Evolutionary conservation across 2,797 vertebrate genomes (phyloP), one percentile per base, ranked within the genome.

Genomic region (Notamacropus eugenii): DNA sequence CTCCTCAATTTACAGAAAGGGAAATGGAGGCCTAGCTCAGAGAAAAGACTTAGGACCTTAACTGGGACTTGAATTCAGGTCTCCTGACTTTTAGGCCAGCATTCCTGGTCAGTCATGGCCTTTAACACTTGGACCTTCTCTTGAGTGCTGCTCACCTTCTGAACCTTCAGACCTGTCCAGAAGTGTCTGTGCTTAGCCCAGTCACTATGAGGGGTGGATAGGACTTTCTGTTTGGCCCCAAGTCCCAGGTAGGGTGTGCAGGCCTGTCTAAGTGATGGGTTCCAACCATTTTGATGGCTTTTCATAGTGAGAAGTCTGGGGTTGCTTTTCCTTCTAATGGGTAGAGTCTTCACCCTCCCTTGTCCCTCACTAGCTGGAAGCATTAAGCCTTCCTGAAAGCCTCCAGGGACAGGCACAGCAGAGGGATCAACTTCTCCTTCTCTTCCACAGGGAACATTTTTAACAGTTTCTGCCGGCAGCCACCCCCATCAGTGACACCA

Each of bases 391-490:
- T 1, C 22, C 74, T 8, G 46, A 40, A 87, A 87, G 74, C 74
- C 22, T 87, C 22, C 22, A 46, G n/a, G 40, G 74, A 82, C 62
- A 82, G 19, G 22, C 40, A 27, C 1, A 67, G 59, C 22, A 50
- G 22, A 50, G 40, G 40, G 40, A 28, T 87, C 22, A 3, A 1
- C n/a, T 95, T 14, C 96, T 54, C 96, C 97, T 90, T n/a, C 95
- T 87, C 22, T 34, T 94, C 97, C 97, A 31, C 97, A 99, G 99
- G 93, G 96, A 94, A 55, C 8, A 91, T 98, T 96, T 93, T 98
- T 56, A 98, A 93, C 93, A 97, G 95, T 93, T 98, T 98, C 98
- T 99, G 99, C 97, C 97, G 91, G 19, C 87, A 92, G 0, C 91
- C 95, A 87, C 98, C 98, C 1, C 1, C 29, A 4, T 96, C 98